These are phyloP conservation scores for Pygmarrhopalites habei DNA, from an alignment of 1,140 invertebrate species.

Conservation along the genomic window DNA sequence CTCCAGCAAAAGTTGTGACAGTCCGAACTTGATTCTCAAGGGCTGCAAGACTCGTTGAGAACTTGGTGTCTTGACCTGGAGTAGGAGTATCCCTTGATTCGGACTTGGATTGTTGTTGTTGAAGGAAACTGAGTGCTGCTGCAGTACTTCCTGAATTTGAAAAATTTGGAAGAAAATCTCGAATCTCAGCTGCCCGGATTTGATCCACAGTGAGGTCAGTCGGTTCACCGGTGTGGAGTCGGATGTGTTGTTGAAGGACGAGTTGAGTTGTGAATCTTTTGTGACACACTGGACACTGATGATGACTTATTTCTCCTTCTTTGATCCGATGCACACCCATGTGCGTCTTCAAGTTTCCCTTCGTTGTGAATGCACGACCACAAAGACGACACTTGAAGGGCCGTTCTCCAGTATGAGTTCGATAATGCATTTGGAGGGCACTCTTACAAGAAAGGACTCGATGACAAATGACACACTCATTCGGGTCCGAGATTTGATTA, in stretches of 20 bases:
- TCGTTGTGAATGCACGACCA: constrained; percentile 86
- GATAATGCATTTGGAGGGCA: constrained; percentile 97
- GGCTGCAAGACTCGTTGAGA: constrained; percentile 65
- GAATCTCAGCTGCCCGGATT: constrained; percentile 72
- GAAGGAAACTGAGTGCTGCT: constrained; percentile 49
- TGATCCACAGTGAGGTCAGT: constrained; percentile 72
- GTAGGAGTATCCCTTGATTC: constrained; percentile 42
- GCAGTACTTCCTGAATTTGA: constrained; percentile 38
- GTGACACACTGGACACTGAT: constrained; percentile 96
- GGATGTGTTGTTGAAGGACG: constrained; percentile 88
- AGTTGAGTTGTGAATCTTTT: constrained; percentile 93
- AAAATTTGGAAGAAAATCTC: constrained; percentile 52
- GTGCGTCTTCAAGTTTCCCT: constrained; percentile 97
- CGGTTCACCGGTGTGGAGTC: constrained; percentile 69
- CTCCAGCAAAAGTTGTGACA: neutral
- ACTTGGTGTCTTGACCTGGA: constrained; percentile 42
- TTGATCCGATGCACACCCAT: constrained; percentile 96
- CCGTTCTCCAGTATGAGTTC: constrained; percentile 88
- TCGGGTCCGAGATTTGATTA: constrained; percentile 82
- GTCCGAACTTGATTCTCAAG: constrained; percentile 57
- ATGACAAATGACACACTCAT: constrained; percentile 95
- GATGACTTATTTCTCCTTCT: constrained; percentile 80
- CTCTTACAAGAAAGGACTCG: constrained; percentile 94
- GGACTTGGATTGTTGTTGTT: constrained; percentile 44
- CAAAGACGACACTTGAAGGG: constrained; percentile 59